phyloP scores from a whole-genome alignment of 2,797 vertebrate genomes.

The Sebastes paucispinis region DNA sequence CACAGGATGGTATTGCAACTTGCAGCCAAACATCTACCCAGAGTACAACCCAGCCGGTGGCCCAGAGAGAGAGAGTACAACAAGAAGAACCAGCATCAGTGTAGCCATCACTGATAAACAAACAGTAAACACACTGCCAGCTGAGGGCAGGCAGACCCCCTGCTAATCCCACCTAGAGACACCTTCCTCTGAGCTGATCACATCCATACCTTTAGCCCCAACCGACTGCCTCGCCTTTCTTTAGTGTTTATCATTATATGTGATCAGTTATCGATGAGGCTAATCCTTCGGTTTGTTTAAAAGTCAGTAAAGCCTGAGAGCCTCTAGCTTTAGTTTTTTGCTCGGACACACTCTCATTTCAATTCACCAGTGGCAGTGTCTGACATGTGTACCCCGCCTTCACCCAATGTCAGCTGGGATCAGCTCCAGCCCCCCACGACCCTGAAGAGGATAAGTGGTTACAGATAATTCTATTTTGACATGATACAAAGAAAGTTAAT shows the following conservation, averaged over 20 bases:
- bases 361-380: background rate
- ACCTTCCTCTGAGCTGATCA: slow-evolving; percentile 7
- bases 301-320: background rate
- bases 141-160: slow-evolving; percentile 12
- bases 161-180: background rate
- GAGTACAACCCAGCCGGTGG: background rate
- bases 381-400: background rate
- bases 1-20: slow-evolving; percentile 32
- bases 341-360: background rate
- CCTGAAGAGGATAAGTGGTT: no score
- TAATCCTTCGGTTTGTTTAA: background rate
- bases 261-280: background rate
- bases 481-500: background rate
- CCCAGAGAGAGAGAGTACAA: background rate
- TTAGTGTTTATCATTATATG: background rate
- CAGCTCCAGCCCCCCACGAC: no score
- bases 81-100: slow-evolving; percentile 21
- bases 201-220: slow-evolving; percentile 86
- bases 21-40: background rate
- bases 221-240: background rate
- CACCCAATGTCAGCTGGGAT: no score
- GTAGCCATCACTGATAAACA: slow-evolving; percentile 4
- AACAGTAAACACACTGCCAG: slow-evolving; percentile 9
- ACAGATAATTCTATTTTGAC: background rate
- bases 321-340: background rate